Conservation (phyloP, 1,140 invertebrate species). For the Diorhabda carinulata region DNA sequence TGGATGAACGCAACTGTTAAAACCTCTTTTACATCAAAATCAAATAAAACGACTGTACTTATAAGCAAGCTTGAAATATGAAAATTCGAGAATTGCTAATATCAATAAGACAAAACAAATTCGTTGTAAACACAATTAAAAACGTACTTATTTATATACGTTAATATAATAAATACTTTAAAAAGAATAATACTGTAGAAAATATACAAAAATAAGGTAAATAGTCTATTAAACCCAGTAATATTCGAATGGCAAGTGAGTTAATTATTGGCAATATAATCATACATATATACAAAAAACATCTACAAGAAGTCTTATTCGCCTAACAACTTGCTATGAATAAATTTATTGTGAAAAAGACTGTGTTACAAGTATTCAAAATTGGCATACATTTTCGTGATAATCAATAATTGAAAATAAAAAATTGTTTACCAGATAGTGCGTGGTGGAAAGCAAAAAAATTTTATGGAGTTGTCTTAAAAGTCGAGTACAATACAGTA, state of each 20-base stretch:
- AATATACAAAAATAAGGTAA: slow-evolving; percentile 32
- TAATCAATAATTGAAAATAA: too few relatives aligned
- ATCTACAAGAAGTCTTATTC: slow-evolving; percentile 17
- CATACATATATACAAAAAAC: slow-evolving; percentile 26
- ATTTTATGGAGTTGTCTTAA: too few relatives aligned
- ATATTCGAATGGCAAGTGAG: slow-evolving; percentile 33
- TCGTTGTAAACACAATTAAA: slow-evolving; percentile 16
- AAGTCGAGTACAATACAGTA: too few relatives aligned
- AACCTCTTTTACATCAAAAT: too few relatives aligned
- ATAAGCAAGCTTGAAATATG: too few relatives aligned
- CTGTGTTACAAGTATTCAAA: too few relatives aligned
- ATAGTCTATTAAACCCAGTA: slow-evolving; percentile 24
- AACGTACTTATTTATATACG: slow-evolving; percentile 15
- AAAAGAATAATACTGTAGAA: slow-evolving; percentile 33
- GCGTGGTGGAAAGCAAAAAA: too few relatives aligned
- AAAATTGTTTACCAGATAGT: too few relatives aligned
- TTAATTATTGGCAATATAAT: slow-evolving; percentile 27
- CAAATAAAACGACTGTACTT: too few relatives aligned
- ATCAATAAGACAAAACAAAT: slow-evolving; percentile 5
- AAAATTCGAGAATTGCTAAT: too few relatives aligned
- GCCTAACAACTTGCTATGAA: slow-evolving; percentile 5
- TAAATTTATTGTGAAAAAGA: neutral
- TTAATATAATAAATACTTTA: slow-evolving; percentile 24
- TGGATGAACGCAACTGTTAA: too few relatives aligned
- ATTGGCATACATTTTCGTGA: too few relatives aligned